Percentiles rank a stretch among this genome's conserved stretches.
Conservation (phyloP, 2,888 invertebrate genomes). For the Colletes collaris region DNA sequence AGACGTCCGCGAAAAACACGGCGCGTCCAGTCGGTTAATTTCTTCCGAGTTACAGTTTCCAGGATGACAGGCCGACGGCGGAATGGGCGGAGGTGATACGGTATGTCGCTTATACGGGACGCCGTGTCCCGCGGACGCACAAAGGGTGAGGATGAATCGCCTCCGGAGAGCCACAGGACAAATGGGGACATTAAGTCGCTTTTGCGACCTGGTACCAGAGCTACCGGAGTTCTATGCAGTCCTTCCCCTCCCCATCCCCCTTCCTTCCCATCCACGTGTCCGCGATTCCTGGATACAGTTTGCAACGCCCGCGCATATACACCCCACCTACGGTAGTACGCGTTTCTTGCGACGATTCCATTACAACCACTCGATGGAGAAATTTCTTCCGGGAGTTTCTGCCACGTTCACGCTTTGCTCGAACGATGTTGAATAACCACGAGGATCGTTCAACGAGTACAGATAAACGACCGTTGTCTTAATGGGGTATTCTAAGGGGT, state of each 20-base stretch:
- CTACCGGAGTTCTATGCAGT: slow-evolving; percentile 60
- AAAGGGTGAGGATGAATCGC: slow-evolving; percentile 78
- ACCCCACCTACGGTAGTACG: not conserved
- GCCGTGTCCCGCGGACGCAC: slow-evolving; percentile 64
- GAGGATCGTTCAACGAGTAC: too few relatives aligned
- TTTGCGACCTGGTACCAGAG: slow-evolving; percentile 75
- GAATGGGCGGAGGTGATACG: slow-evolving; percentile 62
- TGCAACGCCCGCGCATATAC: slow-evolving; percentile 12
- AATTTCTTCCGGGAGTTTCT: not conserved
- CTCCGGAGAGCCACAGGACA: slow-evolving; percentile 79
- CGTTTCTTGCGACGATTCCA: slow-evolving; percentile 1
- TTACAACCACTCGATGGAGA: not conserved
- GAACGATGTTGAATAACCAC: too few relatives aligned
- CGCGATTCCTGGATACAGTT: slow-evolving; percentile 39
- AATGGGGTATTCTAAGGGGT: too few relatives aligned
- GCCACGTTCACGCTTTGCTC: too few relatives aligned
- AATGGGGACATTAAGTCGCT: slow-evolving; percentile 81
- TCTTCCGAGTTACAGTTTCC: slow-evolving; percentile 69
- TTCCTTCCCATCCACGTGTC: slow-evolving; percentile 55
- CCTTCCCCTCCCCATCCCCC: slow-evolving; percentile 20
- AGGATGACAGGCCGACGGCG: slow-evolving; percentile 52
- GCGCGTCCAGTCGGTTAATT: slow-evolving; percentile 67
- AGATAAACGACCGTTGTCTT: too few relatives aligned
- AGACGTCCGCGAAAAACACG: slow-evolving; percentile 44
- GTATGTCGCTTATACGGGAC: slow-evolving; percentile 73